Conservation (phyloP, 1,140 invertebrate genomes). For the Megathymus violae region DNA sequence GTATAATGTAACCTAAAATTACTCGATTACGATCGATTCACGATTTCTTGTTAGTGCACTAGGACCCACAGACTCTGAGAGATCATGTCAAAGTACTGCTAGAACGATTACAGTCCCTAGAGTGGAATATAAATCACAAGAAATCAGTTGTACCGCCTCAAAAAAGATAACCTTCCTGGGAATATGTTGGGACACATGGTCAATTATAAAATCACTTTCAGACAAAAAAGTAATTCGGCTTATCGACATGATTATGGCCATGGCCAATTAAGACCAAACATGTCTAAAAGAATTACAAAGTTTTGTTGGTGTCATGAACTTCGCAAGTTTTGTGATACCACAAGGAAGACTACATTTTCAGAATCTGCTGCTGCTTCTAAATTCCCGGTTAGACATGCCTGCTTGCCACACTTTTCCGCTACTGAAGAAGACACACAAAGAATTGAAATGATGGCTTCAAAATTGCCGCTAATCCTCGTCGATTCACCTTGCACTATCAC, state of each 20-base stretch:
- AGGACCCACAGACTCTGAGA: background rate
- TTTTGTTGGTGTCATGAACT: conserved; percentile 56
- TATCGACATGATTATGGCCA: conserved; percentile 4
- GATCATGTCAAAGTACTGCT: background rate
- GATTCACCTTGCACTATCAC: background rate
- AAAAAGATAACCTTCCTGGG: conserved; percentile 42
- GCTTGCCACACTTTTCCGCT: background rate
- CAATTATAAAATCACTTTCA: conserved; percentile 42
- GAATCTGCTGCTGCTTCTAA: background rate
- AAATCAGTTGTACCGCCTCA: conserved; percentile 7
- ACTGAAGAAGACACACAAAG: background rate
- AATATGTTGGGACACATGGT: conserved; percentile 42
- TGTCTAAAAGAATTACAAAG: conserved; percentile 44
- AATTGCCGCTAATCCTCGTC: background rate
- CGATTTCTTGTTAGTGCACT: conserved; percentile 36
- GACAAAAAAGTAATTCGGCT: conserved; percentile 27
- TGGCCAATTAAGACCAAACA: conserved; percentile 4
- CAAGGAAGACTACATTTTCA: conserved; percentile 59
- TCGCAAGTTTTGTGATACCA: conserved; percentile 83
- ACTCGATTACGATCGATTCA: too few relatives aligned
- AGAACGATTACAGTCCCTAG: conserved; percentile 33
- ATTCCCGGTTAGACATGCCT: background rate
- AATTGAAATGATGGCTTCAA: conserved; percentile 16
- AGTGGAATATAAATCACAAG: conserved; percentile 30
- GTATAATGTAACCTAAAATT: too few relatives aligned